Base-by-base conservation (phyloP, 2,113 vertebrate species). In the Gorsachius goisagi region DNA sequence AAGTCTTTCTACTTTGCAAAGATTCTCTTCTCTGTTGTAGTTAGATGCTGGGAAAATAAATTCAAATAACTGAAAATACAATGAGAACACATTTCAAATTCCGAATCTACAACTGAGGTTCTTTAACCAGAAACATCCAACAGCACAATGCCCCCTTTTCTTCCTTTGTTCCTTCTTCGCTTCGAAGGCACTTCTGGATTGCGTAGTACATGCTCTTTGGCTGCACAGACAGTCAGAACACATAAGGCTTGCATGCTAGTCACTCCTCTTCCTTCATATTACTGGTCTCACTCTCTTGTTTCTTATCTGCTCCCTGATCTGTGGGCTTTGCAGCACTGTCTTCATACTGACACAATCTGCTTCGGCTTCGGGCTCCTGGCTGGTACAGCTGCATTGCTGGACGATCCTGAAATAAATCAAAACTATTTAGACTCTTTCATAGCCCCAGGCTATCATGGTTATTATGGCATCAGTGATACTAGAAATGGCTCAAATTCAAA, bases 361-460 rank as follows among this genome's bases (percentile, higher is more conserved):
- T 99, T 95, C 99, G 99, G 97, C 98, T 99, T 92, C 99, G 98
- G 33, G 98, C 98, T 53, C 99, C 99, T 5, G 99, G 99, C 85
- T 99, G 99, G 97, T 99, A 99, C 85, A 99, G 98, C 97, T 99
- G 99, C 98, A 99, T 99, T 56, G 99, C 99, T 56, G 99, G 99
- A 13, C 99, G 99, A 97, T 99, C 99, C 99, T 99, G 96, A 93
- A 96, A 52, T 28, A 97, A 96, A 97, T 68, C 92, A 95, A 9
- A 95, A 85, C 67, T 84, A 21, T 91, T 94, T 90, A 95, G 93
- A 91, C 37, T 90, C 87, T 71, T 79, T 81, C 59, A 63, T 1
- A 92, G 92, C 63, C 63, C 52, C 26, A n/a, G 3, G 16, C 71
- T 47, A 58, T 28, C 59, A 16, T 12, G 33, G 84, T 68, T 86